Evolutionary conservation across 2,113 vertebrate species (phyloP), one percentile per base, ranked within the genome.

Genomic region (Chroicocephalus ridibundus): DNA sequence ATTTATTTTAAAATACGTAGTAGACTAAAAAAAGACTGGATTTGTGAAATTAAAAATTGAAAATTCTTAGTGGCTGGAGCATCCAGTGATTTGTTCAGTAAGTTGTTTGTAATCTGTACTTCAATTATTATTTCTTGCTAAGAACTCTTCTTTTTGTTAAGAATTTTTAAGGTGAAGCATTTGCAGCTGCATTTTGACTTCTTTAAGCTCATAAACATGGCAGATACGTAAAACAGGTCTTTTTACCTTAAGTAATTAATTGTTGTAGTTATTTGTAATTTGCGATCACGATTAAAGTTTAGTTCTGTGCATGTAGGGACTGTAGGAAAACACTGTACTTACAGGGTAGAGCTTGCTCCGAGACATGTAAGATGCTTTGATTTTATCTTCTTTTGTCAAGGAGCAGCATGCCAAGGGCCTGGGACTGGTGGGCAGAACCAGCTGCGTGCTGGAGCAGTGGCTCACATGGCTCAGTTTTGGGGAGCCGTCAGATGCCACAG

Each of bases 401-500:
- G 31, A 65, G 52, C 57, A 69, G 27, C 4, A 2, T 57, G 36
- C 49, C 1, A 4, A 60, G 47, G 47, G n/a, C n/a, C 21, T 0
- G 1, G 17, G 25, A 51, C 42, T 74, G 0, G 0, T 38, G 34
- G 57, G 54, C 66, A 77, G 77, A 54, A n/a, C 18, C 64, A 84
- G 66, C 40, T 64, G 15, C 3, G 17, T 62, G n/a, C 16, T 61
- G 40, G 24, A 31, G 71, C 3, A 6, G 13, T 79, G 88, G n/a
- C 70, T 85, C 3, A 1, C 0, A 4, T 77, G 36, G 60, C 60
- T 91, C 11, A 3, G 51, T 49, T 88, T 34, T 83, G 68, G 62
- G 85, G 75, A 55, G 80, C 10, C 13, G 12, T 12, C 3, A 5
- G 51, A 9, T 88, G 71, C 31, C 71, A 7, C 20, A 17, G 60